phyloP scores from a whole-genome alignment of 2,797 vertebrate genomes.

The Siniperca scherzeri region DNA sequence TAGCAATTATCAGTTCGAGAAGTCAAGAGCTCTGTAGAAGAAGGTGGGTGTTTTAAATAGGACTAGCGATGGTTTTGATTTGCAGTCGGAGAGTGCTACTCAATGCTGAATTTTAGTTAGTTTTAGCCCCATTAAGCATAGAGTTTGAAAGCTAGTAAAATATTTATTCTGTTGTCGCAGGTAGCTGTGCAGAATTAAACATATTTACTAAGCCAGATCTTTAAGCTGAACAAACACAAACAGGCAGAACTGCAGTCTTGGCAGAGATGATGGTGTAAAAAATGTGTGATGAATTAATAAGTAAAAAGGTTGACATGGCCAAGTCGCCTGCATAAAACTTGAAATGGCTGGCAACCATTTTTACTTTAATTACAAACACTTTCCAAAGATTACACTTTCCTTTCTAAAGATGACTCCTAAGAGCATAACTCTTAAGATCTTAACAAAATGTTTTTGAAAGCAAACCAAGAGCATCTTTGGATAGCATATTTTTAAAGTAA shows the following conservation, averaged over 20 bases:
- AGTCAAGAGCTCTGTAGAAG: slow-evolving; percentile 47
- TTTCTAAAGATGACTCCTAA: slow-evolving; percentile 24
- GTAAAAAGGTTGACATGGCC: slow-evolving; percentile 23
- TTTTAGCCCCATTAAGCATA: slow-evolving; percentile 38
- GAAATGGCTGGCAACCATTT: slow-evolving; percentile 40
- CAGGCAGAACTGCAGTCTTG: slow-evolving; percentile 29
- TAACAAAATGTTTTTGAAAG: slow-evolving; percentile 7
- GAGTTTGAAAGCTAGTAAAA: slow-evolving; percentile 41
- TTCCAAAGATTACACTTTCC: slow-evolving; percentile 13
- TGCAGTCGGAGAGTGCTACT: slow-evolving; percentile 7
- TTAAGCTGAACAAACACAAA: slow-evolving; percentile 39
- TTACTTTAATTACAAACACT: slow-evolving; percentile 31
- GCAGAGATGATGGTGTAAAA: slow-evolving; percentile 23
- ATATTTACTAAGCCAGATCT: slow-evolving; percentile 31
- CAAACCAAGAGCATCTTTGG: slow-evolving; percentile 21
- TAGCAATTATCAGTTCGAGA: slow-evolving; percentile 51
- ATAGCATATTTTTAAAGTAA: slow-evolving; percentile 3
- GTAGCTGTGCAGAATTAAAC: slow-evolving; percentile 42
- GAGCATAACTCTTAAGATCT: background rate
- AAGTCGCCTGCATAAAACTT: slow-evolving; percentile 14
- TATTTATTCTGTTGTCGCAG: slow-evolving; percentile 29
- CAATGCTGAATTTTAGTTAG: slow-evolving; percentile 12
- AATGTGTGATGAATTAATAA: slow-evolving; percentile 31
- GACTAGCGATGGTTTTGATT: slow-evolving; percentile 1
- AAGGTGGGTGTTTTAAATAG: slow-evolving; percentile 41